A percentile compares a stretch with the other conserved stretches of the same genome.
phyloP scores from a whole-genome alignment of 2,888 invertebrate genomes.

The Ischnus inquisitorius region DNA sequence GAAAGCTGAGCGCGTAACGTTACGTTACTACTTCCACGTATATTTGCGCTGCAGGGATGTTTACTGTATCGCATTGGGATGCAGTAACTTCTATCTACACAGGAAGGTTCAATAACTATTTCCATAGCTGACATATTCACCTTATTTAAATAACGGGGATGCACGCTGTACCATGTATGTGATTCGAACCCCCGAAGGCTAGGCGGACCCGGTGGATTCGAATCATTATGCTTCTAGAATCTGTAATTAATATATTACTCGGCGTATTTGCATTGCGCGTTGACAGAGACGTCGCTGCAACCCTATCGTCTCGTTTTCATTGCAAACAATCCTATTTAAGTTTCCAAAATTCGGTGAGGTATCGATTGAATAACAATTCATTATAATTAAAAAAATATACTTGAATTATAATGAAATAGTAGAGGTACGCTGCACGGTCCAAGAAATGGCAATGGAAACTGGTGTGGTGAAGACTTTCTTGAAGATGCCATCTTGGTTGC shows the following conservation, averaged over 20 bases:
- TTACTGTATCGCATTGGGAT: neutral
- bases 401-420: too few relatives aligned
- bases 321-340: too few relatives aligned
- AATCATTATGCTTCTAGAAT: neutral
- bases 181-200: neutral
- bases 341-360: too few relatives aligned
- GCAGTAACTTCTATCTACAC: slow-evolving; percentile 18
- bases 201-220: neutral
- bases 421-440: too few relatives aligned
- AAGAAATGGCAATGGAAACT: too few relatives aligned
- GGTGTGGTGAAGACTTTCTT: neutral
- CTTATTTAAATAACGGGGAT: neutral
- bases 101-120: slow-evolving; percentile 33
- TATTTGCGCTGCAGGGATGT: slow-evolving; percentile 9
- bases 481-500: neutral
- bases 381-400: too few relatives aligned
- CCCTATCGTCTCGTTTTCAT: neutral
- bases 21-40: slow-evolving; percentile 40
- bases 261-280: neutral
- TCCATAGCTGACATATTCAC: slow-evolving; percentile 5
- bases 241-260: neutral
- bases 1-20: slow-evolving; percentile 35
- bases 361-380: too few relatives aligned
- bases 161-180: neutral
- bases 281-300: neutral